These are phyloP conservation scores for Muscidifurax raptorellus DNA, from an alignment of 1,140 invertebrate species.

Conservation along the genomic window DNA sequence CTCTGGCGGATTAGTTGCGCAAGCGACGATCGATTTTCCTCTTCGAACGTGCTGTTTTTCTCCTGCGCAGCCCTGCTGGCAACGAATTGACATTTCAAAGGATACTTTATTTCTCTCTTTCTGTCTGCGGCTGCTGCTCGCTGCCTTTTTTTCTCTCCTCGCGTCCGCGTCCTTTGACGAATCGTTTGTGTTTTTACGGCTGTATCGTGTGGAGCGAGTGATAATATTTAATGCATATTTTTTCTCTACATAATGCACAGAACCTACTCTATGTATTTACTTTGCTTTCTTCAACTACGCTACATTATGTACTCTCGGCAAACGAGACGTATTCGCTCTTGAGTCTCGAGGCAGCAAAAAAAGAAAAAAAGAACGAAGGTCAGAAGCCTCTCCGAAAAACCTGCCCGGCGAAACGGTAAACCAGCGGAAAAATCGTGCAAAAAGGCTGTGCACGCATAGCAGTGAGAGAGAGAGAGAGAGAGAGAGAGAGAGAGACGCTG, in stretches of 20 bases:
- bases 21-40: background rate
- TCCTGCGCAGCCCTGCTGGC: background rate
- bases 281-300: too few species aligned
- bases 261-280: too few species aligned
- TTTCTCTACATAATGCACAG: too few species aligned
- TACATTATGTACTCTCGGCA: too few species aligned
- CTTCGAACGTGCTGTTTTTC: background rate
- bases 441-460: background rate
- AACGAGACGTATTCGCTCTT: too few species aligned
- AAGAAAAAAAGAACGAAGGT: background rate
- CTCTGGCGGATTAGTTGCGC: too few species aligned
- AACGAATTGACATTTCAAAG: background rate
- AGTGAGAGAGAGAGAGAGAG: background rate
- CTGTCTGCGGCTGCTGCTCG: background rate
- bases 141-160: background rate
- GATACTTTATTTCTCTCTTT: background rate
- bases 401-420: background rate
- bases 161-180: background rate
- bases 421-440: background rate
- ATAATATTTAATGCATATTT: background rate
- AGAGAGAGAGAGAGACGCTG: background rate
- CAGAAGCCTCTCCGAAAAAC: background rate
- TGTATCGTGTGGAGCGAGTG: background rate
- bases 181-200: background rate
- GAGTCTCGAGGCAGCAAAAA: too few species aligned